These are phyloP conservation scores for Hypsibius dujardini DNA, from an alignment of 1,140 invertebrate species.

Conservation along the genomic window DNA sequence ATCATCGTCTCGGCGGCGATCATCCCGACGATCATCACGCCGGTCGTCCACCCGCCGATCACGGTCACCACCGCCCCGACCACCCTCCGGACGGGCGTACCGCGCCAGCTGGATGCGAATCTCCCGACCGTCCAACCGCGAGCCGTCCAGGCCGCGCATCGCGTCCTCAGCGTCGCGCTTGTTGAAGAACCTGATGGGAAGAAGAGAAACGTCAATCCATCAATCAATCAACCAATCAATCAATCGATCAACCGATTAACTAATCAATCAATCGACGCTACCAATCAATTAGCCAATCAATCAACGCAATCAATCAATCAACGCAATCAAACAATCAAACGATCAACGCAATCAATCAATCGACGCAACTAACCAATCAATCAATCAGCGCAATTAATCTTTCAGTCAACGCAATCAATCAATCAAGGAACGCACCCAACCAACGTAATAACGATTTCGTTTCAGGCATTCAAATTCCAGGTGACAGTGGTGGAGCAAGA, in stretches of 20 bases:
- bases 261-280: no score
- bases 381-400: not conserved
- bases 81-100: conserved; percentile 59
- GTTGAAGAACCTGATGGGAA: conserved; percentile 77
- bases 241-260: no score
- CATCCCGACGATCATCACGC: conserved; percentile 23
- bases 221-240: no score
- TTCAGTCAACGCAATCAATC: not conserved
- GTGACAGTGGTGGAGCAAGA: no score
- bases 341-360: no score
- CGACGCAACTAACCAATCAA: conserved; percentile 25
- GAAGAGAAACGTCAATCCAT: no score
- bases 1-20: conserved; percentile 18
- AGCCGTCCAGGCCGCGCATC: conserved; percentile 83
- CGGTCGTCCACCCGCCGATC: conserved; percentile 14
- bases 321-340: no score
- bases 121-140: conserved; percentile 83
- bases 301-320: no score
- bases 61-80: conserved; percentile 21
- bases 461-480: no score
- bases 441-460: no score
- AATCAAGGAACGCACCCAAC: not conserved
- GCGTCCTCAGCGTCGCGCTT: conserved; percentile 83
- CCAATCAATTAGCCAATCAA: no score
- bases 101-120: conserved; percentile 86